A percentile compares a stretch with the other conserved stretches of the same genome.
These are phyloP conservation scores for Phasianus colchicus DNA, from an alignment of 2,113 vertebrate species.

Conservation along the genomic window DNA sequence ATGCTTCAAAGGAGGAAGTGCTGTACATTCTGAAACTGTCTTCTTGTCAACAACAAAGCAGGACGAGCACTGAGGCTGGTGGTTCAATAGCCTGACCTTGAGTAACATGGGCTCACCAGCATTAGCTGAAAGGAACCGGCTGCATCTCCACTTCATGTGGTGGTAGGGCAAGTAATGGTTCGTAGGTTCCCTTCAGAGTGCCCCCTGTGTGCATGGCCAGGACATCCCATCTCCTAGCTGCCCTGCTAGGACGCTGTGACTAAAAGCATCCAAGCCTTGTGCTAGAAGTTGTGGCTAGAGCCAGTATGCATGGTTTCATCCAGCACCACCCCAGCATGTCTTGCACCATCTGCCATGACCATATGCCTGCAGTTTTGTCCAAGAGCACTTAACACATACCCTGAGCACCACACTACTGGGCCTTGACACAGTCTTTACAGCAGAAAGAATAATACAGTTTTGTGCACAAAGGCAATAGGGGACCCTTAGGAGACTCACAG, in stretches of 20 bases:
- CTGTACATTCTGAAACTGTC: conserved; percentile 11
- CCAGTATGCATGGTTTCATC: not conserved
- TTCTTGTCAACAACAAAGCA: not conserved
- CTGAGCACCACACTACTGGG: not conserved
- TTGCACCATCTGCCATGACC: conserved; percentile 14
- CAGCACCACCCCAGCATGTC: not conserved
- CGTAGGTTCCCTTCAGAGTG: not conserved
- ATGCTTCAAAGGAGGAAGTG: conserved; percentile 34
- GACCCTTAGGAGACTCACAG: not conserved
- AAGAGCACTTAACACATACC: not conserved
- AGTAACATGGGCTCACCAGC: not conserved
- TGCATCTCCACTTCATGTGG: not conserved
- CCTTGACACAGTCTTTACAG: not conserved
- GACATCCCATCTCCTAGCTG: not conserved
- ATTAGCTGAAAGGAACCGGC: not conserved
- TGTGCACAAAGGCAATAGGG: not conserved
- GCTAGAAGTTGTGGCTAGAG: not conserved
- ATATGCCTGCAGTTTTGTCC: not conserved
- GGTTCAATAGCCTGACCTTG: not conserved
- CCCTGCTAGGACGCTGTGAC: fast-evolving
- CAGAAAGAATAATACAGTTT: not conserved
- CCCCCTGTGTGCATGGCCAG: not conserved
- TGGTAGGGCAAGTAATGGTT: not conserved
- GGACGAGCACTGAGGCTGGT: not conserved
- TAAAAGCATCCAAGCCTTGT: not conserved